Conservation (phyloP, 2,797 vertebrate genomes). For the Dallia pectoralis region DNA sequence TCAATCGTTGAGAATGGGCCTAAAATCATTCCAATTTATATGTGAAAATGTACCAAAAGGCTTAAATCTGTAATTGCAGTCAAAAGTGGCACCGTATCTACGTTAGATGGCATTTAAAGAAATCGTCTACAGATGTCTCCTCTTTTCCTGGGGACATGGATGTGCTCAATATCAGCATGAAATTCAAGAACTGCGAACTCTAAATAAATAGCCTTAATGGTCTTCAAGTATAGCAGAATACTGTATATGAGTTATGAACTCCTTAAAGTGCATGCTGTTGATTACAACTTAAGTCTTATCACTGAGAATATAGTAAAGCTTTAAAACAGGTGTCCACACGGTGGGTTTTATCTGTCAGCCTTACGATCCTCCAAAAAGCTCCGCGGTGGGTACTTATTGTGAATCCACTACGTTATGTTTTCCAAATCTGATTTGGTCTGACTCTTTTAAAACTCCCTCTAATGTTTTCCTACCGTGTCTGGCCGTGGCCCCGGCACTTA, state of each 20-base stretch:
- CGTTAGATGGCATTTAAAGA: too few species aligned
- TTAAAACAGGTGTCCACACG: neutral
- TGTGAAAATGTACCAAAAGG: too few species aligned
- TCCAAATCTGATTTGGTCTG: neutral
- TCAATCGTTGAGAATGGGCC: too few species aligned
- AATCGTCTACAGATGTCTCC: too few species aligned
- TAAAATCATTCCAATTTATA: too few species aligned
- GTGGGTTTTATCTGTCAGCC: neutral
- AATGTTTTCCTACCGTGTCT: neutral
- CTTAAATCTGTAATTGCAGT: too few species aligned
- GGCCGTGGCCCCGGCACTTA: neutral
- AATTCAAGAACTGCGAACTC: neutral
- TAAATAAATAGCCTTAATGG: slow-evolving; percentile 6
- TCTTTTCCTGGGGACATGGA: too few species aligned
- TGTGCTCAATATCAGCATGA: too few species aligned
- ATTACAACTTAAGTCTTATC: neutral
- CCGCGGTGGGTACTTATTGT: neutral
- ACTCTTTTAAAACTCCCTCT: neutral
- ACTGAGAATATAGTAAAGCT: neutral
- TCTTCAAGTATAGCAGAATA: neutral
- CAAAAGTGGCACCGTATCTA: too few species aligned
- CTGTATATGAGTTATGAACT: neutral
- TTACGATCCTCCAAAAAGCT: neutral
- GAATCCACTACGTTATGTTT: neutral
- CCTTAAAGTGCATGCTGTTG: neutral